Evolutionary conservation across 2,113 vertebrate species (phyloP), one percentile per base, ranked within the genome.

Genomic region (Conger conger): DNA sequence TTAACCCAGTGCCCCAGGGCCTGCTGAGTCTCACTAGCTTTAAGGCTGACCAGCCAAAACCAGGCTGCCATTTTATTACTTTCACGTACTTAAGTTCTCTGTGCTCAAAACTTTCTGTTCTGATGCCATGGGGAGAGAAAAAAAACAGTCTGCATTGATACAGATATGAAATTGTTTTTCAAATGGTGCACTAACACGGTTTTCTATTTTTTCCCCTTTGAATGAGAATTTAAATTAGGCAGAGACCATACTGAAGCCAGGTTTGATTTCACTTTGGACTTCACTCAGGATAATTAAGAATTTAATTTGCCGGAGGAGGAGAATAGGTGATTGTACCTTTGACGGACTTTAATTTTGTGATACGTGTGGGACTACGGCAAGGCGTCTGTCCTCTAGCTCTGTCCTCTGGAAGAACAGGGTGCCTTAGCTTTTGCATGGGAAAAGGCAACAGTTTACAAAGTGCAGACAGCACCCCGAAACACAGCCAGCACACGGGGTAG

Each of bases 191-290:
- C 68, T 30, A 33, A 7, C 27, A n/a, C 4, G 5, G 20, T 7
- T 16, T 18, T 68, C 60, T 68, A 6, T n/a, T 30, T n/a, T 33
- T 33, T 30, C 9, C 9, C 33, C n/a, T 73, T 73, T n/a, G 68
- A 73, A 33, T 73, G 68, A 73, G 68, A 73, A 73, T 30, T 73
- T 73, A 73, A 73, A 73, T 73, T 27, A 73, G 68, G 27, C 68
- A 13, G 6, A 73, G 68, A 33, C 68, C n/a, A 20, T 20, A 68
- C 60, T 18, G 27, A n/a, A 68, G 27, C 60, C 20, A 33, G n/a
- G n/a, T 73, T 27, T n/a, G 68, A n/a, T 30, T 33, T 73, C 68
- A 23, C 68, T 73, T 73, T 27, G 7, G 68, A n/a, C 68, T 33
- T 73, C 68, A 23, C 68, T 73, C 68, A n/a, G n/a, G n/a, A 30